A percentile compares a stretch with the other conserved stretches of the same genome.
Evolutionary conservation across 2,797 vertebrate species (phyloP).

Genomic region (Scomberomorus guttatus): DNA sequence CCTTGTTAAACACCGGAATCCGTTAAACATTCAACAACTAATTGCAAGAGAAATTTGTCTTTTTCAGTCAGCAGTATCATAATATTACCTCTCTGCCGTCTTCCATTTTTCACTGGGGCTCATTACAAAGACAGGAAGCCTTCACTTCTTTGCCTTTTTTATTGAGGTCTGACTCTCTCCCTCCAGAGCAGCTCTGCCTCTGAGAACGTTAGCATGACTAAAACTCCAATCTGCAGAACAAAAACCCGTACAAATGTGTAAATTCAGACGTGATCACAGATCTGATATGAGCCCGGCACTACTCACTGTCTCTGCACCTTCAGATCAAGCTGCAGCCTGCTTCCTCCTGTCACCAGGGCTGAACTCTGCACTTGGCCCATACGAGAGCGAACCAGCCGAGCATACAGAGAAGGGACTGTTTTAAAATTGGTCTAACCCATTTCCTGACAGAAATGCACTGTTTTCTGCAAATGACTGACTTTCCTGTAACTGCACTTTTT

Average conservation of each 20-base stretch:
- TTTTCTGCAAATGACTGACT: neutral
- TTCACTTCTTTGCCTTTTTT: neutral
- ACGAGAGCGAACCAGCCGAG: neutral
- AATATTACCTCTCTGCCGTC: neutral
- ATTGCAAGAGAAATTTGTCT: neutral
- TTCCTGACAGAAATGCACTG: neutral
- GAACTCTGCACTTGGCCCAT: neutral
- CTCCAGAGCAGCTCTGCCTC: slow-evolving; percentile 7
- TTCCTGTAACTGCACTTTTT: neutral
- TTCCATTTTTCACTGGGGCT: slow-evolving; percentile 11
- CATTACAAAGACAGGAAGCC: slow-evolving; percentile 10
- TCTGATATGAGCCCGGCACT: slow-evolving; percentile 26
- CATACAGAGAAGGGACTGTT: neutral
- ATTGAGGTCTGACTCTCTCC: slow-evolving; percentile 13
- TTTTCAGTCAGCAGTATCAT: neutral
- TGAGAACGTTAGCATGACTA: slow-evolving; percentile 15
- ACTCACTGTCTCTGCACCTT: slow-evolving; percentile 32
- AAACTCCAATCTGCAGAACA: slow-evolving; percentile 18
- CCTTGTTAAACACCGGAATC: neutral
- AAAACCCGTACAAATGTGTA: slow-evolving; percentile 25
- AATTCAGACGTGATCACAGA: slow-evolving; percentile 26
- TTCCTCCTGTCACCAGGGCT: slow-evolving; percentile 24
- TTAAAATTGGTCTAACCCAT: neutral
- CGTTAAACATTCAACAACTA: neutral
- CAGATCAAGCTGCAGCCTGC: slow-evolving; percentile 15